phyloP scores from a whole-genome alignment of 2,797 vertebrate species.

The Acanthornis magna region DNA sequence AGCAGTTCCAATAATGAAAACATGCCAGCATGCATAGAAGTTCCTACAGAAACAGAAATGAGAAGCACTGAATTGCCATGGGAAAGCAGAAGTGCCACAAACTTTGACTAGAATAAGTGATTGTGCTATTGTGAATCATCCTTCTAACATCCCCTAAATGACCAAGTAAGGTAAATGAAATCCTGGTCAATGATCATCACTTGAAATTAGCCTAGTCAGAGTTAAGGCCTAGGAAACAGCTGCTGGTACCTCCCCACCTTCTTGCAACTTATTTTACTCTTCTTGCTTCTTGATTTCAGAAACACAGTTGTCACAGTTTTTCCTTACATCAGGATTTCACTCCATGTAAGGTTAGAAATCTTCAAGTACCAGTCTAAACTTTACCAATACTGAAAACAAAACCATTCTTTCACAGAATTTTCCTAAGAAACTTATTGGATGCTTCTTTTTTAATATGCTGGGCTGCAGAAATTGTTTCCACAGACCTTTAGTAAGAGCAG shows the following conservation, averaged over 20 bases:
- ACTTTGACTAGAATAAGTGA: not conserved
- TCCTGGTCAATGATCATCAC: not conserved
- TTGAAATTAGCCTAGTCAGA: not conserved
- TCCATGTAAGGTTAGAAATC: not conserved
- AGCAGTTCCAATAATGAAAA: not conserved
- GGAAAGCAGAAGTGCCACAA: slow-evolving; percentile 23
- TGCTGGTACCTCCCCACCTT: not conserved
- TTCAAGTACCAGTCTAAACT: not conserved
- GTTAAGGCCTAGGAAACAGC: not conserved
- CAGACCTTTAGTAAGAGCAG: not conserved
- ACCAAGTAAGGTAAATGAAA: slow-evolving; percentile 30
- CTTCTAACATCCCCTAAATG: not conserved
- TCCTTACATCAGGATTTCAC: not conserved
- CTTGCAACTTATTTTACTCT: not conserved
- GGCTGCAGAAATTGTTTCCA: not conserved
- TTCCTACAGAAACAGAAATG: not conserved
- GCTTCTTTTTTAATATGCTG: not conserved
- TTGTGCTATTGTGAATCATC: not conserved
- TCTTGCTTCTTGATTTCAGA: not conserved
- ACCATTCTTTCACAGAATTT: not conserved
- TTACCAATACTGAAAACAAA: not conserved
- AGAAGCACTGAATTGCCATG: not conserved
- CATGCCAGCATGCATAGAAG: not conserved
- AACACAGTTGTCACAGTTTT: not conserved
- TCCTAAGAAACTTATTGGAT: not conserved